These are phyloP conservation scores for Poicephalus gulielmi DNA, from an alignment of 2,113 vertebrate species.

Conservation along the genomic window DNA sequence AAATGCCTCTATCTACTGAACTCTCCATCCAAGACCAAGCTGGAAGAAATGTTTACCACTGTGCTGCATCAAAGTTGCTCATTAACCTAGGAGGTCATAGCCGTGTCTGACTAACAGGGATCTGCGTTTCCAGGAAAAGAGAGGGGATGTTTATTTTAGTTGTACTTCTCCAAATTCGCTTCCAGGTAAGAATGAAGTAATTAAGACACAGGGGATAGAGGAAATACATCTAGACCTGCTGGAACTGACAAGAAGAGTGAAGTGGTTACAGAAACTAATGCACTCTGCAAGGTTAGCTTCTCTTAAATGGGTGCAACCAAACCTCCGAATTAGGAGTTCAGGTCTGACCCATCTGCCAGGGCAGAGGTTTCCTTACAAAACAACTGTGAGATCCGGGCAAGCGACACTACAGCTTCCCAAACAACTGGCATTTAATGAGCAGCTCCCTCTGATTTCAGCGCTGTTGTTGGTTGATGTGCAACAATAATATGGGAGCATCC, in stretches of 20 bases:
- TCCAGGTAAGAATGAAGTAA: background rate
- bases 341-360: background rate
- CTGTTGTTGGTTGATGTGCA: background rate
- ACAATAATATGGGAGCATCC: background rate
- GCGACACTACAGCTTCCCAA: background rate
- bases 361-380: background rate
- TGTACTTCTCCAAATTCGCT: background rate
- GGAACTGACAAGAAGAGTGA: background rate
- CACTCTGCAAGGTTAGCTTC: background rate
- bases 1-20: background rate
- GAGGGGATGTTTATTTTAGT: background rate
- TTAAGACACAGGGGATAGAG: background rate
- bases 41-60: background rate
- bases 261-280: background rate
- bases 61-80: background rate
- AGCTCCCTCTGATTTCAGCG: background rate
- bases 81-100: background rate
- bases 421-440: background rate
- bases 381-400: background rate
- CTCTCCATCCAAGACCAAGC: background rate
- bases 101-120: background rate
- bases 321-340: fast-evolving
- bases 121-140: background rate
- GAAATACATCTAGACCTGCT: background rate
- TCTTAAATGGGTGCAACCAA: background rate